phyloP scores from a whole-genome alignment of 1,140 invertebrate genomes.

The Physella acuta region DNA sequence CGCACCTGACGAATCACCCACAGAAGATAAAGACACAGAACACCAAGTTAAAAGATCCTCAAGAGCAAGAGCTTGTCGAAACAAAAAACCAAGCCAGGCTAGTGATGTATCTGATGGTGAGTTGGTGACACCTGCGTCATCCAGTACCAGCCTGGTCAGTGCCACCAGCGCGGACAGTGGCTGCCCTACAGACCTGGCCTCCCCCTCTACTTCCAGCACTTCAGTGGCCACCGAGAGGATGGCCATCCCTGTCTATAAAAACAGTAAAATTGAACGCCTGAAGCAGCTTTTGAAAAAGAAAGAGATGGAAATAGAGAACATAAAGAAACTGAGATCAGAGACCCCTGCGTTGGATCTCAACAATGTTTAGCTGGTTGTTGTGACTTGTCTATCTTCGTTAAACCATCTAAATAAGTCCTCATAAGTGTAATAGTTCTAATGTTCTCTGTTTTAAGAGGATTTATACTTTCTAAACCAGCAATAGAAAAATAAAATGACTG shows the following conservation, averaged over 20 bases:
- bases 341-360: too few relatives aligned
- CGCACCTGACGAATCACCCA: neutral
- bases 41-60: neutral
- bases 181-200: neutral
- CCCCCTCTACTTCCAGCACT: neutral
- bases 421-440: too few relatives aligned
- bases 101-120: too few relatives aligned
- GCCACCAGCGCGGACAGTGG: constrained; percentile 4
- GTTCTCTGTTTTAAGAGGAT: too few relatives aligned
- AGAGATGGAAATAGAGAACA: constrained; percentile 16
- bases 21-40: neutral
- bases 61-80: neutral
- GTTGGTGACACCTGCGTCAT: neutral
- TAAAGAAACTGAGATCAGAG: constrained; percentile 8
- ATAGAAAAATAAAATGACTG: too few relatives aligned
- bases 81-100: neutral
- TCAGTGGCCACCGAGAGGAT: neutral
- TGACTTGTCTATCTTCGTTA: too few relatives aligned
- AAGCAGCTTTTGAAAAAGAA: constrained; percentile 21
- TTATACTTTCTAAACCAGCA: too few relatives aligned
- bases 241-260: neutral
- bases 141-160: neutral
- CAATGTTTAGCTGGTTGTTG: too few relatives aligned
- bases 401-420: too few relatives aligned
- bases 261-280: constrained; percentile 8